Evolutionary conservation across 1,140 invertebrate species (phyloP), one percentile per base, ranked within the genome.

Genomic region (Bombus difficillimus): DNA sequence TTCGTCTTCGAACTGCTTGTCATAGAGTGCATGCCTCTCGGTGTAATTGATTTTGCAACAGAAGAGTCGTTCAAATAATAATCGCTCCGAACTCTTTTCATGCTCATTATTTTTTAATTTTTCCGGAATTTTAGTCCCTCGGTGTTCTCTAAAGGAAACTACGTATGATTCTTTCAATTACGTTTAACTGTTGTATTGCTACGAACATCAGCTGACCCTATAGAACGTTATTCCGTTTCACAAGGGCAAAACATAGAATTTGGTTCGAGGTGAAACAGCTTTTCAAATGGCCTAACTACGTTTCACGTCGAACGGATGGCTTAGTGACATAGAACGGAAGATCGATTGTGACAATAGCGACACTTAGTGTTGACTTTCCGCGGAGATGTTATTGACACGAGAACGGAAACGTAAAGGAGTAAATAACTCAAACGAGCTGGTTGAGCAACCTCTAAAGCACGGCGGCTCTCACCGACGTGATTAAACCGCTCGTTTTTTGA

Each of bases 331-430:
- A 41, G 34, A 81, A 22, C 15, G 15, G 13, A 13, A 18, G 59
- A 83, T 83, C 72, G 72, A 83, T 66, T 47, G 15, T 81, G 68
- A n/a, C 15, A 81, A 47, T 22, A 66, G 41, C 41, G n/a, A 47
- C 37, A 62, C 39, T n/a, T 18, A 39, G 2, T 62, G 81, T 83
- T 83, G 41, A 53, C n/a, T 75, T 64, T 53, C 0, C 57, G 72
- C 10, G 18, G 4, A 4, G 13, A 47, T 75, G 72, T 66, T 75
- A 75, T 75, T 83, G 71, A 75, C 81, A 74, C 39, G 71, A 43
- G 77, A 28, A 68, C n/a, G n/a, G 57, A 64, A 41, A 73, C 69
- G 37, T 59, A 22, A 47, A 32, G 59, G 32, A 34, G 59, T 83
- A 75, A 75, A 75, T 75, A 75, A 75, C 66, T 39, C 3, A 47